Base-by-base conservation (phyloP, 2,113 vertebrate species). In the Hemicordylus capensis region DNA sequence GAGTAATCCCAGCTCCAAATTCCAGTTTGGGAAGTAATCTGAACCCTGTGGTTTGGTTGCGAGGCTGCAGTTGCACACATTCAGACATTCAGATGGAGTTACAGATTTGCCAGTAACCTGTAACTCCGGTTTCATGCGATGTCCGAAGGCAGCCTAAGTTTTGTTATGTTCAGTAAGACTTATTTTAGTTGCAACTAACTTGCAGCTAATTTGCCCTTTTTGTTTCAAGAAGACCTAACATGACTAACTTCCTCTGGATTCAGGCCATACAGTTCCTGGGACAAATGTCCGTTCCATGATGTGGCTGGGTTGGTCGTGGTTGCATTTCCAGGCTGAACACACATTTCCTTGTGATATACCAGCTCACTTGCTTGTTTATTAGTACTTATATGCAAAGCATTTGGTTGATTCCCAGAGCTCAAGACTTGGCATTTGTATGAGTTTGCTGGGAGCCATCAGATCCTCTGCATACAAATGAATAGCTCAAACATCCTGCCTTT, bases 331-430 rank as follows among this genome's bases (percentile, higher is more conserved):
- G 66, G n/a, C n/a, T 28, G 31, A 85, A 42, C 66, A 85, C 66
- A 85, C 70, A 85, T 72, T 61, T 56, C 54, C 67, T 26, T 85
- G 67, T 31, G 51, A 67, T 69, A 51, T 48, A 26, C 64, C 31
- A 19, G 5, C 20, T 81, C 28, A 46, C 19, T 69, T 84, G 1
- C 6, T 87, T 89, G 80, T 59, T 74, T 82, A 51, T 31, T 63
- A 83, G 24, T n/a, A 86, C 76, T n/a, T 31, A 46, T 8, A 84
- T 69, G 39, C 69, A 83, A 73, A 88, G 42, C 11, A 72, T 84
- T 70, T 54, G 0, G 3, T 17, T 87, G 80, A 24, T 90, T 87
- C 74, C 89, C 51, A 73, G 74, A 89, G 24, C 14, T 85, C 48
- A 70, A 11, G 20, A 20, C 3, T 39, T 75, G 82, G 76, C 0